Base-by-base conservation (phyloP, 1,140 invertebrate species). In the Brachionus rotundiformis region DNA sequence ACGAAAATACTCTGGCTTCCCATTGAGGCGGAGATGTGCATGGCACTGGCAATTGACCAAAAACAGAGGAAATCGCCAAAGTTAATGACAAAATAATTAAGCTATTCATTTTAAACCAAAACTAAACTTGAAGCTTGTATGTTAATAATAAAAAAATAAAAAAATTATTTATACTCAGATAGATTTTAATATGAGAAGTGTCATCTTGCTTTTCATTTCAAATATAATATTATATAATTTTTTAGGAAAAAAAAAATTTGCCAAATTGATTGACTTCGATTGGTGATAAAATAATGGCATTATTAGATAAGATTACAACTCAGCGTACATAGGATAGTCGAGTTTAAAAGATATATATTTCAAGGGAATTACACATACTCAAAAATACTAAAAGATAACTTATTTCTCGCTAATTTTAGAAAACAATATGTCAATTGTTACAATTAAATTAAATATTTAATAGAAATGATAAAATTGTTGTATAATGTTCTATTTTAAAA, bases 21-120 rank as follows among this genome's bases (percentile, higher is more conserved):
- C 79, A 81, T 68, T 81, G 79, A 29, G 54, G 54, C 4, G 79
- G 79, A 29, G 59, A 39, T 41, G 63, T 68, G 31, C 79, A 81
- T 65, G 79, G 79, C 6, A 23, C 27, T 47, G 79, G 79, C n/a
- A 44, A 27, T 44, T 81, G 79, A 11, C 25, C 29, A 23, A 81
- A 11, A 13, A 54, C 76, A 36, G 76, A 54, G 19, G 76, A 59
- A 39, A 79, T 29, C 10, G 68, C 41, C 25, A 73, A 73, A 73
- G 41, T 39, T 73, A 73, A 44, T 73, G 39, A 73, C 16, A 73
- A 44, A 8, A 68, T 1, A 19, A 29, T 19, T 73, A 73, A 27
- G 19, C 11, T 10, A 27, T 39, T 44, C 68, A 73, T 73, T 73
- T 47, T 39, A n/a, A n/a, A n/a, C n/a, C 8, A 36, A 71, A 25